Percentiles rank a stretch among this genome's conserved stretches.
phyloP scores from a whole-genome alignment of 2,888 invertebrate species.

The Andrena haemorrhoa region DNA sequence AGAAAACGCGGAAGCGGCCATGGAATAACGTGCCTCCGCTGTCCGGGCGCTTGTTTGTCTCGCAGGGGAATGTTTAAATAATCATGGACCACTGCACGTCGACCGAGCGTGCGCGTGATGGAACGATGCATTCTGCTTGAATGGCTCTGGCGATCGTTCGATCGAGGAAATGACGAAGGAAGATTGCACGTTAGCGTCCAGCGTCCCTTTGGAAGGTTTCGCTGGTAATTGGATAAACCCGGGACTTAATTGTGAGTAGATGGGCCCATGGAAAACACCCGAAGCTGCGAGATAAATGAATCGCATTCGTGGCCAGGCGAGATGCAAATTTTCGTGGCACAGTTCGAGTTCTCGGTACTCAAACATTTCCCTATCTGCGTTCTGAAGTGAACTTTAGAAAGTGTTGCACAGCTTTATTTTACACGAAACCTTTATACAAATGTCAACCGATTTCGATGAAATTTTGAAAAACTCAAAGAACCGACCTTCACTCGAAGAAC shows the following conservation, averaged over 20 bases:
- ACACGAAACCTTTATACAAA: too few relatives aligned
- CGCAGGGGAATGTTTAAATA: slow-evolving; percentile 11
- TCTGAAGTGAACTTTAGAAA: too few relatives aligned
- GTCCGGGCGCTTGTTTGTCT: slow-evolving; percentile 21
- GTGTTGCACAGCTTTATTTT: too few relatives aligned
- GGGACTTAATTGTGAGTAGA: slow-evolving; percentile 5
- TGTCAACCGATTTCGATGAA: too few relatives aligned
- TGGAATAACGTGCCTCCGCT: background rate
- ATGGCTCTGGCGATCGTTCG: background rate
- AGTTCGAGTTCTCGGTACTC: background rate
- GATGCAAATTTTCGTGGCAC: background rate
- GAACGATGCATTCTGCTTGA: background rate
- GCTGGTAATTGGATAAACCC: background rate
- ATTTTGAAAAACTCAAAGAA: too few relatives aligned
- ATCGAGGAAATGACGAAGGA: background rate
- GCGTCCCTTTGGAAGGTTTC: background rate
- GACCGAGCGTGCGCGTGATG: background rate
- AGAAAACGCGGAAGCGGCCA: slow-evolving; percentile 56
- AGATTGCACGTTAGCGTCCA: background rate
- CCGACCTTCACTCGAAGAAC: too few relatives aligned
- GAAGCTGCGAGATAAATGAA: slow-evolving; percentile 5
- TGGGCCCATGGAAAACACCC: background rate
- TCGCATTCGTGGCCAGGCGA: background rate
- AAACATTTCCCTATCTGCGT: too few relatives aligned
- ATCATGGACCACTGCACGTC: background rate